Percentiles rank a stretch among this genome's conserved stretches.
phyloP scores from a whole-genome alignment of 2,888 invertebrate genomes.

The Phymatocera aterrima region DNA sequence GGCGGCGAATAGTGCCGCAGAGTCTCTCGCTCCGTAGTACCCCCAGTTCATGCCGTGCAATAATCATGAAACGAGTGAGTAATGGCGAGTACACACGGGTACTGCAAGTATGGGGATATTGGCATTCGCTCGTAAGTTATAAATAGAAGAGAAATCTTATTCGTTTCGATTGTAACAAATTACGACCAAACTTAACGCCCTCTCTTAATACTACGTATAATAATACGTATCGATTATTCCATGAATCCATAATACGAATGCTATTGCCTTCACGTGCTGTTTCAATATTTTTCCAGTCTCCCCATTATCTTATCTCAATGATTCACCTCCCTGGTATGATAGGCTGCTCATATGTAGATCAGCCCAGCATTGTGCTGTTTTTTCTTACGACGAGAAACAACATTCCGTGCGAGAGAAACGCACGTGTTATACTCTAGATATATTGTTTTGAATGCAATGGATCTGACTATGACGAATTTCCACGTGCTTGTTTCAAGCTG shows the following conservation, averaged over 20 bases:
- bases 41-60: constrained; percentile 51
- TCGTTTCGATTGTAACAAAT: constrained; percentile 62
- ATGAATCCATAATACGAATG: background rate
- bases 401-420: too few species aligned
- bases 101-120: constrained; percentile 49
- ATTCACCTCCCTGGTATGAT: background rate
- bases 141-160: constrained; percentile 74
- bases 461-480: background rate
- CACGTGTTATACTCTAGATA: background rate
- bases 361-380: too few species aligned
- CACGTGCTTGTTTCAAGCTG: too few species aligned
- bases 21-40: constrained; percentile 6
- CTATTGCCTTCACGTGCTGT: background rate
- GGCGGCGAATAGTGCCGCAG: constrained; percentile 7
- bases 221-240: background rate
- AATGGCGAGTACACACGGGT: constrained; percentile 61
- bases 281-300: background rate
- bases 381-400: too few species aligned
- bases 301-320: background rate
- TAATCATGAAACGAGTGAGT: constrained; percentile 58
- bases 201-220: background rate
- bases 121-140: constrained; percentile 67
- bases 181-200: constrained; percentile 33
- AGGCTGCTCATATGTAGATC: too few species aligned
- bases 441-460: background rate